Conservation (phyloP, 35 echinoderm and acorn worm species). For the Anneissia japonica region DNA sequence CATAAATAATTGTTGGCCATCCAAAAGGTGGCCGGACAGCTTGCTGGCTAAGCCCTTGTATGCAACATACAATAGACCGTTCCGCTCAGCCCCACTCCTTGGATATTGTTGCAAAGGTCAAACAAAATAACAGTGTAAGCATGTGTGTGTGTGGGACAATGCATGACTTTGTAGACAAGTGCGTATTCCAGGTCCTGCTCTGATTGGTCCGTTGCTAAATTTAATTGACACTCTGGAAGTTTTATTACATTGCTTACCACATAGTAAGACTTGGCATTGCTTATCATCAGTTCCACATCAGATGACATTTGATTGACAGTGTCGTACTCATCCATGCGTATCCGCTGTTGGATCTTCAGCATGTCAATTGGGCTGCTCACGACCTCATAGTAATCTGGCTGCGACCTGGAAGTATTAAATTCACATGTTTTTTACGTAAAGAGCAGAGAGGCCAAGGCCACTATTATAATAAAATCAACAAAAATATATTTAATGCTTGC, state of each 20-base stretch:
- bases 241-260: conserved; percentile 80
- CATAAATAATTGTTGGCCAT: too few species aligned
- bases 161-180: background rate
- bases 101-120: too few species aligned
- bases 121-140: too few species aligned
- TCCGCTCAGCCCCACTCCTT: too few species aligned
- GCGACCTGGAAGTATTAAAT: conserved; percentile 57
- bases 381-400: conserved; percentile 92
- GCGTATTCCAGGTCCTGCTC: background rate
- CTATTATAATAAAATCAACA: too few species aligned
- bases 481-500: too few species aligned
- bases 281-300: conserved; percentile 86
- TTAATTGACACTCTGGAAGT: background rate
- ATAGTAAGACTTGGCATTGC: conserved; percentile 84
- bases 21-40: too few species aligned
- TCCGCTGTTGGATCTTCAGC: conserved; percentile 83
- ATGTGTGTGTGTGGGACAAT: too few species aligned
- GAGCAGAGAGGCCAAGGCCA: too few species aligned
- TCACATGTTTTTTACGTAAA: too few species aligned
- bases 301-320: conserved; percentile 63
- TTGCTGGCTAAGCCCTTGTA: too few species aligned
- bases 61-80: too few species aligned
- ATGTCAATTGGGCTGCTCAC: conserved; percentile 89
- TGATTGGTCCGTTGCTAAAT: background rate
- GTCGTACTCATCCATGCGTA: conserved; percentile 96